Evolutionary conservation across 2,797 vertebrate genomes (phyloP).

Genomic region (Calcarius lapponicus): DNA sequence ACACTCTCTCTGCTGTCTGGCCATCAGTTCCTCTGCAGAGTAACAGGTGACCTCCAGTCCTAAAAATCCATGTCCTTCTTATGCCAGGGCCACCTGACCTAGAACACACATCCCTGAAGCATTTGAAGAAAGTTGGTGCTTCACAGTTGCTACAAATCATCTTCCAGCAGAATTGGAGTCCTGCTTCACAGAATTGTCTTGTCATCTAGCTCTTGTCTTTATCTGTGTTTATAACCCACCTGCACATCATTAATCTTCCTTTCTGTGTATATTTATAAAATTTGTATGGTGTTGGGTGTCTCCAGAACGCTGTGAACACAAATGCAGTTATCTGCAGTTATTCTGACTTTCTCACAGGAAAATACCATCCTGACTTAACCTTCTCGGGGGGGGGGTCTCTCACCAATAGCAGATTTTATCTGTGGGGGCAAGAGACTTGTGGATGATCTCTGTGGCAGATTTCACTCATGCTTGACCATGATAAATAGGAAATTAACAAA

Average conservation of each 20-base stretch:
- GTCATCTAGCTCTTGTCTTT: background rate
- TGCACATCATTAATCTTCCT: background rate
- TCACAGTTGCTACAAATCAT: background rate
- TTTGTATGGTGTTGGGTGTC: background rate
- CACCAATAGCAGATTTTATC: background rate
- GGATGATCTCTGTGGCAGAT: background rate
- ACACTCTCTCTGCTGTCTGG: background rate
- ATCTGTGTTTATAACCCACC: background rate
- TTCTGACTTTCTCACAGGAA: background rate
- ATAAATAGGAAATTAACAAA: background rate
- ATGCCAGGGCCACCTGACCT: background rate
- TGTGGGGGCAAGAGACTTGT: background rate
- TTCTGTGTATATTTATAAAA: background rate
- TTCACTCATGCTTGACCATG: background rate
- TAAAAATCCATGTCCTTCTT: background rate
- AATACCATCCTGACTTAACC: background rate
- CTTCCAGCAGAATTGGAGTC: background rate
- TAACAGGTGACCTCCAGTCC: background rate
- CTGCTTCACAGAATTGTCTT: background rate
- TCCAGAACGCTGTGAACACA: background rate
- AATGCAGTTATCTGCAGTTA: background rate
- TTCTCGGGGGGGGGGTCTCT: background rate
- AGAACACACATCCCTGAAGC: background rate
- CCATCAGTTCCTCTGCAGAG: background rate
- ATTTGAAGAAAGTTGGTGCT: background rate